These are phyloP conservation scores for Eristalis intricaria DNA, from an alignment of 2,888 invertebrate genomes.

Conservation along the genomic window DNA sequence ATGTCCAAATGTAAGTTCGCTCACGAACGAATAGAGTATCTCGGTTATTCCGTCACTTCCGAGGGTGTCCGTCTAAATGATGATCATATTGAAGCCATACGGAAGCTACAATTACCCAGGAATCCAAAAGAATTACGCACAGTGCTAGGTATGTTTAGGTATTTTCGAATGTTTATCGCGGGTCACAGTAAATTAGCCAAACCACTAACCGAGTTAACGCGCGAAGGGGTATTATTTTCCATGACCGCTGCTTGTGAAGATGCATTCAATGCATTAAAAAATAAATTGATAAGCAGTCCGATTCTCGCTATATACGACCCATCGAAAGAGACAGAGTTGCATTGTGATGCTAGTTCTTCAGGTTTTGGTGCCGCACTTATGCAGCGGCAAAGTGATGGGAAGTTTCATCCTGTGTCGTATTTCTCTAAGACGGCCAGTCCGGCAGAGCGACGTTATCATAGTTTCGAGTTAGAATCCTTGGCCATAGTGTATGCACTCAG, in stretches of 20 bases:
- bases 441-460: not conserved
- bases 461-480: not conserved
- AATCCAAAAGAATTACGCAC: constrained; percentile 4
- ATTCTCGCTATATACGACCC: constrained; percentile 15
- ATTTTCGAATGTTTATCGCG: constrained; percentile 17
- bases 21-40: constrained; percentile 58
- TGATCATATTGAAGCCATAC: not conserved
- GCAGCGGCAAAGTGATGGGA: constrained; percentile 9
- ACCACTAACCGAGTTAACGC: constrained; percentile 9
- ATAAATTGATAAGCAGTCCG: constrained; percentile 14
- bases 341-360: constrained; percentile 3
- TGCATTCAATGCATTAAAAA: not conserved
- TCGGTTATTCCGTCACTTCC: constrained; percentile 64
- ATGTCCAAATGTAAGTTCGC: constrained; percentile 63
- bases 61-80: constrained; percentile 46
- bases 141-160: constrained; percentile 40
- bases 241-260: not conserved
- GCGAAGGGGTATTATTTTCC: constrained; percentile 8
- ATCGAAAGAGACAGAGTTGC: not conserved
- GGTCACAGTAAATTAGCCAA: constrained; percentile 10
- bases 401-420: constrained; percentile 9
- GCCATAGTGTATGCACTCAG: constrained; percentile 5
- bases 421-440: constrained; percentile 2
- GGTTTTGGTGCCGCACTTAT: constrained; percentile 2
- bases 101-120: not conserved